Evolutionary conservation across 1,140 invertebrate genomes (phyloP), one percentile per base, ranked within the genome.

Genomic region (Homalodisca vitripennis): DNA sequence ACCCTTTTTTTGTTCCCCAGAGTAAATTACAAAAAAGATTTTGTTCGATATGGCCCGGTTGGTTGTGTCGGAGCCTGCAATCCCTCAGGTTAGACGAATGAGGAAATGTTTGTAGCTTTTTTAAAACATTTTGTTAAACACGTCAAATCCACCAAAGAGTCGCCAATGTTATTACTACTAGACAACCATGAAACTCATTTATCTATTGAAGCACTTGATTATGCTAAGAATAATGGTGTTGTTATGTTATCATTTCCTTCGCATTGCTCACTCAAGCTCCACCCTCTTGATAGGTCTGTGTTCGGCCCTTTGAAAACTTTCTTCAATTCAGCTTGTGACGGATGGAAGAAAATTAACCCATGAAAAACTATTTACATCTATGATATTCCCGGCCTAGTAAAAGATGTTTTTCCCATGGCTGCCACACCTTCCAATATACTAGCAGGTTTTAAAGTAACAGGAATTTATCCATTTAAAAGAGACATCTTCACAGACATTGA

Each of bases 281-380:
- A 80, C 68, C 78, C 77, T 12, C 72, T 82, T 1, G 80, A 82
- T 73, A 68, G 75, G 30, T 66, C 74, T 29, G 77, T 83, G 24
- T 80, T 74, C 72, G 78, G 75, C 14, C 76, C 80, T 32, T 77
- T 83, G 10, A 83, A 82, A 70, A 75, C 67, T 29, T 73, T 75
- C 70, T 74, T 80, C 31, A 76, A 76, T 71, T 0, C 78, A 13
- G 74, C 75, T 24, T 76, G 75, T 64, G 78, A 82, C 74, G 75
- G 29, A 34, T 85, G 80, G 79, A 77, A 83, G 77, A 60, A 73
- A 72, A 79, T 53, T 66, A 74, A 84, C 70, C 77, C 79, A 41
- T 79, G 80, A n/a, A 82, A 79, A 74, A 74, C 79, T 10, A 81
- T 85, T 74, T 76, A 77, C 14, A 81, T 84, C 31, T 83, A 82